phyloP scores from a whole-genome alignment of 2,113 vertebrate species.

The Paratilapia polleni region DNA sequence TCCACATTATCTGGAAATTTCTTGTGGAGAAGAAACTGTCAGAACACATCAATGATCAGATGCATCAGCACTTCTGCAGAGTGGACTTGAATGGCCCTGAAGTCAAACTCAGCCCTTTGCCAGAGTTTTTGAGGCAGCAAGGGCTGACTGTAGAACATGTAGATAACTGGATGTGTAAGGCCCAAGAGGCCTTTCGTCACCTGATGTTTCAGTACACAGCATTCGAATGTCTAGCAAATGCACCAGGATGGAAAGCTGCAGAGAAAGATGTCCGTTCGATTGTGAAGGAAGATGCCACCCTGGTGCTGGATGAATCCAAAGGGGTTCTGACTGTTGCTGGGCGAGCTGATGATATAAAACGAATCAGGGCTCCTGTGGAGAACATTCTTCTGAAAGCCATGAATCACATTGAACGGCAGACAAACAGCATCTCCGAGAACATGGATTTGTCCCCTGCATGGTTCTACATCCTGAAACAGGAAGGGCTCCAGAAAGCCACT shows the following conservation, averaged over 20 bases:
- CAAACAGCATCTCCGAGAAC: conserved; percentile 66
- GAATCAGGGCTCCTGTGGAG: conserved; percentile 64
- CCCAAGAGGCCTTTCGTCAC: conserved; percentile 59
- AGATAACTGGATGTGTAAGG: conserved; percentile 77
- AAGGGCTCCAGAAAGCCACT: conserved; percentile 64
- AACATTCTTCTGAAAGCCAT: conserved; percentile 50
- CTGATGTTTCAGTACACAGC: conserved; percentile 77
- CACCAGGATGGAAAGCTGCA: conserved; percentile 77
- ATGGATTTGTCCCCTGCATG: conserved; percentile 64
- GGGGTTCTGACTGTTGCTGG: conserved; percentile 78
- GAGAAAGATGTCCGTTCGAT: conserved; percentile 56
- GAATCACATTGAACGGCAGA: conserved; percentile 73
- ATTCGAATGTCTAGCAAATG: background rate
- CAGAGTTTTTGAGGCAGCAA: conserved; percentile 73
- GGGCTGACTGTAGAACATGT: conserved; percentile 50
- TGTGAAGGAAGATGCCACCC: conserved; percentile 53
- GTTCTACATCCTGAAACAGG: conserved; percentile 77
- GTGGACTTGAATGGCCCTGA: conserved; percentile 59
- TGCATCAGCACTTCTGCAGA: conserved; percentile 79
- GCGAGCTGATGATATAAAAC: conserved; percentile 67
- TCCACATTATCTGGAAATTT: conserved; percentile 77
- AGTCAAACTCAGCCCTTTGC: conserved; percentile 79
- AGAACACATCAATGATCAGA: conserved; percentile 75
- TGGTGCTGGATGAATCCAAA: conserved; percentile 49
- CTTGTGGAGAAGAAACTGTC: conserved; percentile 71